These are phyloP conservation scores for Desmodus rotundus DNA, from an alignment of 2,113 vertebrate genomes.

Conservation along the genomic window DNA sequence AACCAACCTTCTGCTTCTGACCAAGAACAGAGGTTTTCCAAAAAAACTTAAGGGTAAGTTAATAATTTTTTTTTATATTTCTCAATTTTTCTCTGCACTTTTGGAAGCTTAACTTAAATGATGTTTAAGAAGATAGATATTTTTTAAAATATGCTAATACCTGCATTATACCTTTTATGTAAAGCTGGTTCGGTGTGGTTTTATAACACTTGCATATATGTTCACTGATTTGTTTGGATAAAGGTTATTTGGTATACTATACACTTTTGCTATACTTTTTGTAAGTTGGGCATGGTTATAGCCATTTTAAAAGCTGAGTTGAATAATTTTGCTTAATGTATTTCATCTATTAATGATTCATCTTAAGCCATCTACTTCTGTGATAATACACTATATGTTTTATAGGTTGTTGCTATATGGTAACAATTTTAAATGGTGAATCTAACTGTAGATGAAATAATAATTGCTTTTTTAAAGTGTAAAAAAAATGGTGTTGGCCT, in stretches of 20 bases:
- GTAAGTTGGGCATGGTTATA: constrained; percentile 18
- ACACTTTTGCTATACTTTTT: constrained; percentile 1
- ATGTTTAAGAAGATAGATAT: constrained; percentile 3
- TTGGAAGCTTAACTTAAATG: constrained; percentile 26
- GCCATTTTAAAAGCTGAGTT: constrained; percentile 42
- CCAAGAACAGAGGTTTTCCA: constrained; percentile 76
- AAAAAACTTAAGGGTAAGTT: constrained; percentile 84
- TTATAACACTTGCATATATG: constrained; percentile 33
- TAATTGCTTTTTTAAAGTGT: constrained; percentile 48
- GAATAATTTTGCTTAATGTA: constrained; percentile 54
- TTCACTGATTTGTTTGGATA: constrained; percentile 45
- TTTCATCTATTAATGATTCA: constrained; percentile 50
- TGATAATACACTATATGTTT: constrained; percentile 60
- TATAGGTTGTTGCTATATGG: constrained; percentile 46
- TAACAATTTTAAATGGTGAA: constrained; percentile 42
- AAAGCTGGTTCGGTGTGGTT: constrained; percentile 19
- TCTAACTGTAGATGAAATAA: constrained; percentile 52
- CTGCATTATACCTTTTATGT: constrained; percentile 4
- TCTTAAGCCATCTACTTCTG: constrained; percentile 47
- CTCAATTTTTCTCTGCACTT: constrained; percentile 46
- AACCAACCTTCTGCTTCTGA: constrained; percentile 75
- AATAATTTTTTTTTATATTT: constrained; percentile 40
- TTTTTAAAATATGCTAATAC: constrained; percentile 46
- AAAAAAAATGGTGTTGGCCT: constrained; percentile 18
- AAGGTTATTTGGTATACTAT: constrained; percentile 26